Evolutionary conservation across 53 echinoderm and acorn worm genomes (phyloP), one percentile per base, ranked within the genome.

Genomic region (Paracentrotus lividus): DNA sequence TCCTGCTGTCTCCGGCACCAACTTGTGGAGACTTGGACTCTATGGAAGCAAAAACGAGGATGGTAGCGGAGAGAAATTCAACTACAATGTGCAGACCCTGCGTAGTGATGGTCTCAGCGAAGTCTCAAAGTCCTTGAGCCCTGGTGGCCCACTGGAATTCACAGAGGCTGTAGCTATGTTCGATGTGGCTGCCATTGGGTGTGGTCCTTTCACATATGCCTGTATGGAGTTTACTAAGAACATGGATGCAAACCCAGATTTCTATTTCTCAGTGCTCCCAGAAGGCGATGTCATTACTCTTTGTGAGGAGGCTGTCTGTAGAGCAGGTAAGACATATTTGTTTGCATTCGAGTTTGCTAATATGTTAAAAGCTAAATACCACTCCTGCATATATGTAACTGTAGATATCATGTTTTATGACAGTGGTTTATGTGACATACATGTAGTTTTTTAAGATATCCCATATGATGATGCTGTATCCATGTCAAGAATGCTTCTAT

Each of bases 1-100:
- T 84, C 91, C 85, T n/a, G 85, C 66, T 65, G 88, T 96, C 2
- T 24, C 59, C 53, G 98, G 98, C 26, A 76, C 60, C 0, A 92
- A 96, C 15, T 94, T 98, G 38, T 98, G 97, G 97, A 93, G 96
- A 13, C 53, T 98, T 42, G 98, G 97, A 6, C 95, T 98, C 88
- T 98, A 81, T 86, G 97, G 98, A 54, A 96, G 97, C 88, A 88
- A 92, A 61, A 94, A 94, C 27, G 94, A 21, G 14, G 97, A 98
- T 49, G 98, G 98, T 23, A 90, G 93, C 14, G 98, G 98, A 24
- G 93, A 92, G 59, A 95, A 89, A 49, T 97, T 97, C 45, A 95
- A 97, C 86, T 97, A 96, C 95, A 93, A 94, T 36, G 67, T 53
- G 18, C 97, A 98, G 85, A 94, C 94, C 23, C 96, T 98, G 49